Evolutionary conservation across 2,888 invertebrate genomes (phyloP).

Genomic region (Platerodrilus igneus): DNA sequence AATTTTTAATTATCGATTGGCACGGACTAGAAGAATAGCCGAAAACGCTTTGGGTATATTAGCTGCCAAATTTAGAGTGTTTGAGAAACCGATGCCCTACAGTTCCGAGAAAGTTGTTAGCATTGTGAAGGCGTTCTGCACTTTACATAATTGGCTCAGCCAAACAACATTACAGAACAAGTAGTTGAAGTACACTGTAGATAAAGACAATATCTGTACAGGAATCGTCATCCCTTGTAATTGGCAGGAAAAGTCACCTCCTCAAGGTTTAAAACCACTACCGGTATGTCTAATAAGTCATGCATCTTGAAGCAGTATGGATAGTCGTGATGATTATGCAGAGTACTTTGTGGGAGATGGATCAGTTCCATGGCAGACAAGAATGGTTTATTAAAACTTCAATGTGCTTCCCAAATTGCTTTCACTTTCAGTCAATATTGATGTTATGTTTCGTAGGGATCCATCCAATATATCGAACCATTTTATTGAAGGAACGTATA

Average conservation of each 20-base stretch:
- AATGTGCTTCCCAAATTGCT: neutral
- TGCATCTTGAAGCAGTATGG: too few species aligned
- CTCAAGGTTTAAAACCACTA: conserved; percentile 19
- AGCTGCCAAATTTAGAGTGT: conserved; percentile 8
- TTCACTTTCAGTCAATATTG: neutral
- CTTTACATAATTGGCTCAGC: conserved; percentile 10
- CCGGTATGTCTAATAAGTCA: conserved; percentile 18
- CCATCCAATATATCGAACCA: conserved; percentile 24
- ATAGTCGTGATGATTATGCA: too few species aligned
- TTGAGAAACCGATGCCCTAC: conserved; percentile 15
- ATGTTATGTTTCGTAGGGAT: conserved; percentile 16
- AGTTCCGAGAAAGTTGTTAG: conserved; percentile 23
- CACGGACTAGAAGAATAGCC: conserved; percentile 8
- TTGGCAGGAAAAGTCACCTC: conserved; percentile 20
- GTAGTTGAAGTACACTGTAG: too few species aligned
- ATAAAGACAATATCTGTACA: conserved; percentile 18
- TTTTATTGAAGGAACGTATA: conserved; percentile 23
- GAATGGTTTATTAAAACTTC: conserved; percentile 16
- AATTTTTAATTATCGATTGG: conserved; percentile 13
- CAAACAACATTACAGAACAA: conserved; percentile 7
- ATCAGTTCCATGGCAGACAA: conserved; percentile 24
- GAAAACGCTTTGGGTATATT: conserved; percentile 14
- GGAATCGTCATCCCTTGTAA: conserved; percentile 22
- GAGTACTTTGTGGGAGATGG: conserved; percentile 24
- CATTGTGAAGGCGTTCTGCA: conserved; percentile 18